Conservation (phyloP, 2,113 vertebrate genomes). For the Psilopsiagon aymara region DNA sequence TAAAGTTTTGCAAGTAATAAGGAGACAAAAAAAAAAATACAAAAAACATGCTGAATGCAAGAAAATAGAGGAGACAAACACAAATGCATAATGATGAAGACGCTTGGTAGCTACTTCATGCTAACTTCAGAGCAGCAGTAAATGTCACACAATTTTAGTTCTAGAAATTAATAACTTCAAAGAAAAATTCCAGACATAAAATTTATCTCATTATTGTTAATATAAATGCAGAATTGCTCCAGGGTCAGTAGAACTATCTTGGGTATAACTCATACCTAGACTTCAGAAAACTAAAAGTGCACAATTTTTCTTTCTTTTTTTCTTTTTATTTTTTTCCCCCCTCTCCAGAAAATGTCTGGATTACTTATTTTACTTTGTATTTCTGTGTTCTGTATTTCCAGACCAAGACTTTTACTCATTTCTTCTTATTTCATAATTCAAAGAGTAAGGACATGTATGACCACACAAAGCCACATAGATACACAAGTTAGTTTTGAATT, state of each 20-base stretch:
- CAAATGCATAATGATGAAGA: neutral
- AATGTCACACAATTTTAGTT: neutral
- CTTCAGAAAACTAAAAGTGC: neutral
- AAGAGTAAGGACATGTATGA: neutral
- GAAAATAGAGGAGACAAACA: neutral
- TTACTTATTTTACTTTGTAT: neutral
- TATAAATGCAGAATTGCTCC: neutral
- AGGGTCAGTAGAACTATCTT: neutral
- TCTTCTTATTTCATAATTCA: neutral
- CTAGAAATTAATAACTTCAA: neutral
- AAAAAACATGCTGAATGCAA: neutral
- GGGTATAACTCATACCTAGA: neutral
- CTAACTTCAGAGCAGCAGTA: neutral
- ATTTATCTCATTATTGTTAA: neutral
- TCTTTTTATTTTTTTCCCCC: neutral
- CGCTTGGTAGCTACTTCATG: neutral
- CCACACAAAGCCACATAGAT: neutral
- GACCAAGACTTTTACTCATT: neutral
- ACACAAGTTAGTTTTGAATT: neutral
- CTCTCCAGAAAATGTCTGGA: neutral
- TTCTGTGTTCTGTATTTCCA: neutral
- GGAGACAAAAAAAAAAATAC: neutral
- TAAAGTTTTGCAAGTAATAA: constrained; percentile 21
- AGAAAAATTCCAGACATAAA: neutral
- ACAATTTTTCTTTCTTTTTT: neutral